Evolutionary conservation across 2,113 vertebrate species (phyloP).

Genomic region (Amblyopsis rosae): DNA sequence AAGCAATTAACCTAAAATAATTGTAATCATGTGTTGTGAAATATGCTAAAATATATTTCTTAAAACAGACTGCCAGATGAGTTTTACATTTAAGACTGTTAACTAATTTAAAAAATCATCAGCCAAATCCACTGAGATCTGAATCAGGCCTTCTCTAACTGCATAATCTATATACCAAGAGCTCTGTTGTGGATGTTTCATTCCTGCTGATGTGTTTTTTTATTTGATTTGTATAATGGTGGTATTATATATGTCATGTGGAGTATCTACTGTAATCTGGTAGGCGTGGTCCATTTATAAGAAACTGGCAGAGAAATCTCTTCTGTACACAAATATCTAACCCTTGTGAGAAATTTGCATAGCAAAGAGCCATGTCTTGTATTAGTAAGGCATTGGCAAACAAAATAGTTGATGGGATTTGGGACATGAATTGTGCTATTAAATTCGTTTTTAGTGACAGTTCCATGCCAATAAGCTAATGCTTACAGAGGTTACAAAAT

Average conservation of each 20-base stretch:
- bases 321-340: background rate
- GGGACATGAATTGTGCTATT: background rate
- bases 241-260: constrained; percentile 51
- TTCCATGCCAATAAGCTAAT: background rate
- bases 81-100: constrained; percentile 68
- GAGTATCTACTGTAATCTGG: constrained; percentile 32
- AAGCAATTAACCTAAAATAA: background rate
- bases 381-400: constrained; percentile 34
- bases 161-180: constrained; percentile 24
- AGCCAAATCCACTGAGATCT: constrained; percentile 34
- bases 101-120: constrained; percentile 17
- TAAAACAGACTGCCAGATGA: constrained; percentile 35
- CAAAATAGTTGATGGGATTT: constrained; percentile 6
- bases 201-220: constrained; percentile 53
- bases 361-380: constrained; percentile 24
- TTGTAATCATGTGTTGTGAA: background rate
- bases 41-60: constrained; percentile 11
- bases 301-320: background rate
- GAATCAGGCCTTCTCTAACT: constrained; percentile 30
- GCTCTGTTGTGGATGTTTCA: constrained; percentile 16
- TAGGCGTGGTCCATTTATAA: constrained; percentile 38
- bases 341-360: constrained; percentile 23
- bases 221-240: constrained; percentile 52
- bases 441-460: no score
- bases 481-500: background rate